Evolutionary conservation across 2,888 invertebrate species (phyloP).

Genomic region (Euplagia quadripunctaria): DNA sequence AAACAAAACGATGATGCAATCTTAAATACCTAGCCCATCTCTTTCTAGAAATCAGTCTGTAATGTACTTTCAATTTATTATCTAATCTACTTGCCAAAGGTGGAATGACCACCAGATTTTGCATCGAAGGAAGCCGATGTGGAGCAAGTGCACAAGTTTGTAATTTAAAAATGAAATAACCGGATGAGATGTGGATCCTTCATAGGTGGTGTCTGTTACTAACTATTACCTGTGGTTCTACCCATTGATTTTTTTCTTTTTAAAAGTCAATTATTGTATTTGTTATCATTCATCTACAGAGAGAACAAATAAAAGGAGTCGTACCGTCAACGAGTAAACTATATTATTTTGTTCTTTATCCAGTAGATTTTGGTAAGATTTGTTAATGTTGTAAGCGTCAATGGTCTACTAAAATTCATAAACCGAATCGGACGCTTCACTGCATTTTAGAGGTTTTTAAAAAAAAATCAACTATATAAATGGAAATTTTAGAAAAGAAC

Average conservation of each 20-base stretch:
- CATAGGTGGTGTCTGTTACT: neutral
- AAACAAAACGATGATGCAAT: constrained; percentile 14
- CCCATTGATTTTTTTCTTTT: neutral
- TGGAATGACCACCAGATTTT: neutral
- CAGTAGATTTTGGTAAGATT: too few relatives aligned
- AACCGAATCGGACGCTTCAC: too few relatives aligned
- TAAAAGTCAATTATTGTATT: too few relatives aligned
- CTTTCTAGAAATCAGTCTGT: neutral
- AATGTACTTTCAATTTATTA: neutral
- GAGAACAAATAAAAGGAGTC: too few relatives aligned
- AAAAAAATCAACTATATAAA: too few relatives aligned
- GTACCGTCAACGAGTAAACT: too few relatives aligned
- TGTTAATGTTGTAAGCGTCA: too few relatives aligned
- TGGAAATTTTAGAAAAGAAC: too few relatives aligned
- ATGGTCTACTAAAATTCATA: too few relatives aligned
- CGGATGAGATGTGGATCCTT: neutral
- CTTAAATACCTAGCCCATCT: constrained; percentile 4
- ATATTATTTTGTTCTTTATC: too few relatives aligned
- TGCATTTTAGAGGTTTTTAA: too few relatives aligned
- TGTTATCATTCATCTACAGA: too few relatives aligned
- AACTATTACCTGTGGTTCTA: neutral
- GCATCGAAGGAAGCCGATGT: neutral
- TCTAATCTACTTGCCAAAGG: neutral
- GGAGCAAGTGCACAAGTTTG: neutral
- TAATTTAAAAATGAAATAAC: neutral